Evolutionary conservation across 2,888 invertebrate genomes (phyloP).

Genomic region (Venusia cambrica): DNA sequence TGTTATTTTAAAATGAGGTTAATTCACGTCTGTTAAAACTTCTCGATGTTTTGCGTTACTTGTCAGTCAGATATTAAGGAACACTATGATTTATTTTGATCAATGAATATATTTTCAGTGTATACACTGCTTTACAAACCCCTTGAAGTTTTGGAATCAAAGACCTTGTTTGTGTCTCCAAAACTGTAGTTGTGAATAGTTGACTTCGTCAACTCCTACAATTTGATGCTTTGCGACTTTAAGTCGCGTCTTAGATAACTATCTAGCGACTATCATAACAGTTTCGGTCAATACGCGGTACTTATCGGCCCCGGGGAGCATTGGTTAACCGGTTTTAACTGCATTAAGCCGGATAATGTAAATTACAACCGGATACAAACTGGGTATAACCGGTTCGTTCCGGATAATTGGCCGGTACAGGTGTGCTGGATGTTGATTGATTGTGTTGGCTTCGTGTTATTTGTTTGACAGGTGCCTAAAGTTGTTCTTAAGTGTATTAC

Average conservation of each 20-base stretch:
- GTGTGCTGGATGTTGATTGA: constrained; percentile 19
- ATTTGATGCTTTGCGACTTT: constrained; percentile 7
- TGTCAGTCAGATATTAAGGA: too few species aligned
- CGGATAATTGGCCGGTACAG: constrained; percentile 17
- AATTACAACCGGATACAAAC: constrained; percentile 52
- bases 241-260: constrained; percentile 7
- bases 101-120: too few species aligned
- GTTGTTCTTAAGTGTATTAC: constrained; percentile 5
- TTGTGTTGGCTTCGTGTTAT: constrained; percentile 2
- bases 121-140: too few species aligned
- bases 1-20: too few species aligned
- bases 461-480: constrained; percentile 4
- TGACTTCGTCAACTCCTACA: too few species aligned
- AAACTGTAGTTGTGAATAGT: too few species aligned
- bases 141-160: too few species aligned
- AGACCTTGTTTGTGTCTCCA: too few species aligned
- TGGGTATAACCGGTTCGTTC: constrained; percentile 38
- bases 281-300: constrained; percentile 16
- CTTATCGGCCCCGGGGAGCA: constrained; percentile 32
- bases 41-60: too few species aligned
- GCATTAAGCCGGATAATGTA: constrained; percentile 56
- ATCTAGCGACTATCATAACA: constrained; percentile 16
- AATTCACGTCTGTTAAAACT: too few species aligned
- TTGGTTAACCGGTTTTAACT: constrained; percentile 47
- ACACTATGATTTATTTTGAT: too few species aligned